Conservation (phyloP, 2,888 invertebrate genomes). For the Salpingus planirostris region DNA sequence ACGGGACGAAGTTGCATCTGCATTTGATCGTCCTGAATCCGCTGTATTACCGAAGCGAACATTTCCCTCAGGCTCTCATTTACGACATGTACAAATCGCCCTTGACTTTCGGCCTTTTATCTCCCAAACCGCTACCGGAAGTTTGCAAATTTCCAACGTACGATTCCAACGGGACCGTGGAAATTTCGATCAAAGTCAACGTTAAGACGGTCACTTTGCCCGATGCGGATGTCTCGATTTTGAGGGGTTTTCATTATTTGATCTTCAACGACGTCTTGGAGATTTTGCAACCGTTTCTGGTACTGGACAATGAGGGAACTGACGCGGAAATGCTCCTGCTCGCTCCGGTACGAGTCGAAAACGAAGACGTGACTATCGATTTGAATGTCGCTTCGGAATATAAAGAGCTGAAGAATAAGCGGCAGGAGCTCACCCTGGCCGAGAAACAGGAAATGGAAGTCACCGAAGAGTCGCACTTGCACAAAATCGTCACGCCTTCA, state of each 20-base stretch:
- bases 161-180: slow-evolving; percentile 54
- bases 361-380: slow-evolving; percentile 45
- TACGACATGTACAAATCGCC: slow-evolving; percentile 45
- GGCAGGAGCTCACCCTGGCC: slow-evolving; percentile 39
- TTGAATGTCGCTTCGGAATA: slow-evolving; percentile 50
- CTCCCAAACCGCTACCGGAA: slow-evolving; percentile 50
- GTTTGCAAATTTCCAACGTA: slow-evolving; percentile 67
- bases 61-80: slow-evolving; percentile 46
- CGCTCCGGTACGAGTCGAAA: slow-evolving; percentile 35
- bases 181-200: slow-evolving; percentile 47
- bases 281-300: slow-evolving; percentile 50
- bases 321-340: slow-evolving; percentile 43
- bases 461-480: slow-evolving; percentile 52
- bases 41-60: slow-evolving; percentile 41
- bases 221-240: slow-evolving; percentile 42
- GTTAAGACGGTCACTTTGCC: slow-evolving; percentile 41
- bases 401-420: slow-evolving; percentile 38
- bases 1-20: neutral
- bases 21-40: slow-evolving; percentile 36
- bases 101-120: slow-evolving; percentile 56
- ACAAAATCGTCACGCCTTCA: slow-evolving; percentile 78
- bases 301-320: slow-evolving; percentile 45
- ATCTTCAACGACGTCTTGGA: slow-evolving; percentile 65
- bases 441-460: slow-evolving; percentile 48
- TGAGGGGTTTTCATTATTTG: slow-evolving; percentile 61